phyloP scores from a whole-genome alignment of 2,888 invertebrate species.

The Fissipunctia ypsillon region DNA sequence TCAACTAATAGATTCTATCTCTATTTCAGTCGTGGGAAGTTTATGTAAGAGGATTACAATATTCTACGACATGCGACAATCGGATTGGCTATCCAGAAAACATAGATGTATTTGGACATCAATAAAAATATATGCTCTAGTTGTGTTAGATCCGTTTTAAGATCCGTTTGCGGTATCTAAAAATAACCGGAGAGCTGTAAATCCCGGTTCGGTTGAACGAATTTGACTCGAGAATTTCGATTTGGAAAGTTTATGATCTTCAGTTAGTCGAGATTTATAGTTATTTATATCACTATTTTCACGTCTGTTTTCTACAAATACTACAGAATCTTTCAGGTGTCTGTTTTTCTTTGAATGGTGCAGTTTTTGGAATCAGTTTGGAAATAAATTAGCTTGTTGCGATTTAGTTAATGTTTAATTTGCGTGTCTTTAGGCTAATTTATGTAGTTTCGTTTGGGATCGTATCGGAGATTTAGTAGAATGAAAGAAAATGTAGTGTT shows the following conservation, averaged over 20 bases:
- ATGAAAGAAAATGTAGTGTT: slow-evolving; percentile 23
- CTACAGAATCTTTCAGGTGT: slow-evolving; percentile 29
- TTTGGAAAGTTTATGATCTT: slow-evolving; percentile 52
- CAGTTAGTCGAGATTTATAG: slow-evolving; percentile 47
- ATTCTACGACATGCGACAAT: background rate
- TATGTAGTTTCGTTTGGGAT: slow-evolving; percentile 32
- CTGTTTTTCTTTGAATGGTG: slow-evolving; percentile 29
- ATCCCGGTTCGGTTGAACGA: slow-evolving; percentile 43
- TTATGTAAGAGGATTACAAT: too few species aligned
- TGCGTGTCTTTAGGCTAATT: slow-evolving; percentile 32
- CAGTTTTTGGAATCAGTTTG: slow-evolving; percentile 41
- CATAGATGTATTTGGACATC: slow-evolving; percentile 1
- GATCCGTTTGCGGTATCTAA: slow-evolving; percentile 49
- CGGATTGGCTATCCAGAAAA: background rate
- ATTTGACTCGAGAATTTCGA: slow-evolving; percentile 52
- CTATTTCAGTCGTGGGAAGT: background rate
- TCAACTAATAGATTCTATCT: background rate
- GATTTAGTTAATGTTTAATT: slow-evolving; percentile 35
- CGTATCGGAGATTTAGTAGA: slow-evolving; percentile 29
- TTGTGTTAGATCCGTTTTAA: slow-evolving; percentile 27
- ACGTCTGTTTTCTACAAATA: slow-evolving; percentile 54
- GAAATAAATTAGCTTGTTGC: slow-evolving; percentile 47
- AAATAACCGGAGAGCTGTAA: slow-evolving; percentile 47
- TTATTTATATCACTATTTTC: slow-evolving; percentile 56
- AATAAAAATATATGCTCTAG: slow-evolving; percentile 17